Percentiles rank a stretch among this genome's conserved stretches.
Evolutionary conservation across 2,888 invertebrate species (phyloP).

Genomic region (Limnephilus auricula): DNA sequence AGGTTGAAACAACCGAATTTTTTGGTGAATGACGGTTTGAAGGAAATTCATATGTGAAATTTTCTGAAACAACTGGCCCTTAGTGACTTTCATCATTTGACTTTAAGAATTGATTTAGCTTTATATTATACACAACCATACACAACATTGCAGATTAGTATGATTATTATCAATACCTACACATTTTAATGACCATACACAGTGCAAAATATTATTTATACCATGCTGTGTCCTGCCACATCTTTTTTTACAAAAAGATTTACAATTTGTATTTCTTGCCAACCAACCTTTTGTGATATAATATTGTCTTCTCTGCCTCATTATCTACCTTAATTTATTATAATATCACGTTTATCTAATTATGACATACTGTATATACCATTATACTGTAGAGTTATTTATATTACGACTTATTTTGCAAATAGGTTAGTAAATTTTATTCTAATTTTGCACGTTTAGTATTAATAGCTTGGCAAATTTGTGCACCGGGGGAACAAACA

Average conservation of each 20-base stretch:
- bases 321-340: not conserved
- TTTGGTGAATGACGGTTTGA: too few species aligned
- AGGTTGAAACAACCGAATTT: too few species aligned
- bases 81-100: too few species aligned
- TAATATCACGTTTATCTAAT: not conserved
- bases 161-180: not conserved
- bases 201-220: not conserved
- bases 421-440: not conserved
- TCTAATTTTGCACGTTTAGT: not conserved
- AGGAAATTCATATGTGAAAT: too few species aligned
- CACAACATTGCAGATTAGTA: not conserved
- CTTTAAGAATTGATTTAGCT: not conserved
- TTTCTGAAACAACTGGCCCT: too few species aligned
- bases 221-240: not conserved
- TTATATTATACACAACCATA: too few species aligned
- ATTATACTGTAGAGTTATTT: not conserved
- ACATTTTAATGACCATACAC: too few species aligned
- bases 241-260: not conserved
- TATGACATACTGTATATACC: not conserved
- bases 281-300: not conserved
- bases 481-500: not conserved
- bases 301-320: not conserved
- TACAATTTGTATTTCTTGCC: conserved; percentile 2
- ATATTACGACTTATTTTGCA: not conserved
- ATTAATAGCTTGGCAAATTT: not conserved